These are phyloP conservation scores for Diabrotica undecimpunctata DNA, from an alignment of 1,140 invertebrate species.

Conservation along the genomic window DNA sequence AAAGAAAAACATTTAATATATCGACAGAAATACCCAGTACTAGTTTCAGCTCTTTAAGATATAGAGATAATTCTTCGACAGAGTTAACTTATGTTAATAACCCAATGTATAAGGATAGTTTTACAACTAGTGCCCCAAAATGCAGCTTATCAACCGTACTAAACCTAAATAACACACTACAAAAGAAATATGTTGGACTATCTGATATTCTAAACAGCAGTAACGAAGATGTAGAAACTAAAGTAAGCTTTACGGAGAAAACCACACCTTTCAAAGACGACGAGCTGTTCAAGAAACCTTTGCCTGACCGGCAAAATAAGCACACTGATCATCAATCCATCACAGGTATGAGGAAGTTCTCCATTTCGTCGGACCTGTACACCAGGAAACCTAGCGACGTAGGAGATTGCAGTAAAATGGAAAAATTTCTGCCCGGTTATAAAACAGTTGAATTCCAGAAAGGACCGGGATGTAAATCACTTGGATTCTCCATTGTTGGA, in stretches of 20 bases:
- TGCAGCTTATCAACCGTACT: not conserved
- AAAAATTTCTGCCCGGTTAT: constrained; percentile 10
- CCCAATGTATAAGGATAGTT: no score
- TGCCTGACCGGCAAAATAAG: not conserved
- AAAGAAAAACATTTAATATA: not conserved
- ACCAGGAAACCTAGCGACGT: not conserved
- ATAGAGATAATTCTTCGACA: not conserved
- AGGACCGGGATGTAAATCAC: constrained; percentile 65
- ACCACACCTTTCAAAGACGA: constrained; percentile 4
- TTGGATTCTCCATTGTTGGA: constrained; percentile 80
- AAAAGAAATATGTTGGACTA: constrained; percentile 22
- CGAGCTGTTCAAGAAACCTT: constrained; percentile 20
- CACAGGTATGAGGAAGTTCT: constrained; percentile 40
- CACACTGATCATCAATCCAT: constrained; percentile 1
- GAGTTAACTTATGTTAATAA: no score
- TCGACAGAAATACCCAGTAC: not conserved
- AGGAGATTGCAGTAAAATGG: not conserved
- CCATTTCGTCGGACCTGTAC: constrained; percentile 13
- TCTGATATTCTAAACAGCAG: constrained; percentile 21
- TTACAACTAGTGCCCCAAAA: constrained; percentile 9
- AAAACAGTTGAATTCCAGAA: constrained; percentile 60
- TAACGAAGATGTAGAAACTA: constrained; percentile 23
- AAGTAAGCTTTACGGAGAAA: constrained; percentile 28
- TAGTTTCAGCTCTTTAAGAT: not conserved
- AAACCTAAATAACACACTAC: not conserved